These are phyloP conservation scores for Melierax canorus DNA, from an alignment of 2,113 vertebrate species.

Conservation along the genomic window DNA sequence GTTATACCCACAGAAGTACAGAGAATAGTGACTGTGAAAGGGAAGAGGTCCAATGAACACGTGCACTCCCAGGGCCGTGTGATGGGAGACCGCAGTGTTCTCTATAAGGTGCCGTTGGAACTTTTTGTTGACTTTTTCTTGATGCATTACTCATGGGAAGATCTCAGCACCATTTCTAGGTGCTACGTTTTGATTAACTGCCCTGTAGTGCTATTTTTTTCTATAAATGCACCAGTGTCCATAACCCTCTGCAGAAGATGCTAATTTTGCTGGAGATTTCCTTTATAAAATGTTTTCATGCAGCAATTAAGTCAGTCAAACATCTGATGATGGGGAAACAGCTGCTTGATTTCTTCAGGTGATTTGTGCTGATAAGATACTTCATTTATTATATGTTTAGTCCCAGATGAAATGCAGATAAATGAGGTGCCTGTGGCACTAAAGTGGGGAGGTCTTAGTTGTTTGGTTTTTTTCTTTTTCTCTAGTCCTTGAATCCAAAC, in stretches of 20 bases:
- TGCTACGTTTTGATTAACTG: fast-evolving
- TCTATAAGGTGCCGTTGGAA: conserved; percentile 85
- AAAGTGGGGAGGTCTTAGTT: neutral
- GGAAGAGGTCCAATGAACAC: conserved; percentile 90
- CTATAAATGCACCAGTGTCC: neutral
- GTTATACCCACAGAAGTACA: conserved; percentile 85
- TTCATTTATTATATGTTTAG: neutral
- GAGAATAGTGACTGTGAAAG: conserved; percentile 87
- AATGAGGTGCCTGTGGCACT: neutral
- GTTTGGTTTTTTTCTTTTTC: neutral
- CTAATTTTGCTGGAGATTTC: neutral
- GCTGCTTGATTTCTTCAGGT: neutral
- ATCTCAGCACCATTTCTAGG: neutral
- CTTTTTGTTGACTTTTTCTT: neutral
- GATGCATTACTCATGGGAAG: neutral
- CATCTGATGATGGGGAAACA: neutral
- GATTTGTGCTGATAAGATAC: neutral
- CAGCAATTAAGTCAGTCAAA: neutral
- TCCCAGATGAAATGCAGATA: neutral
- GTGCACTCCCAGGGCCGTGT: conserved; percentile 97
- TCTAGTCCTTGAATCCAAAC: conserved; percentile 93
- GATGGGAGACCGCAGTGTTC: conserved; percentile 97
- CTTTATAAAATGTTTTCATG: fast-evolving
- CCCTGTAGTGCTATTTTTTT: neutral
- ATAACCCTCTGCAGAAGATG: no score